A percentile compares a stretch with the other conserved stretches of the same genome.
Evolutionary conservation across 2,797 vertebrate genomes (phyloP).

Genomic region (Chaenodraco wilsoni): DNA sequence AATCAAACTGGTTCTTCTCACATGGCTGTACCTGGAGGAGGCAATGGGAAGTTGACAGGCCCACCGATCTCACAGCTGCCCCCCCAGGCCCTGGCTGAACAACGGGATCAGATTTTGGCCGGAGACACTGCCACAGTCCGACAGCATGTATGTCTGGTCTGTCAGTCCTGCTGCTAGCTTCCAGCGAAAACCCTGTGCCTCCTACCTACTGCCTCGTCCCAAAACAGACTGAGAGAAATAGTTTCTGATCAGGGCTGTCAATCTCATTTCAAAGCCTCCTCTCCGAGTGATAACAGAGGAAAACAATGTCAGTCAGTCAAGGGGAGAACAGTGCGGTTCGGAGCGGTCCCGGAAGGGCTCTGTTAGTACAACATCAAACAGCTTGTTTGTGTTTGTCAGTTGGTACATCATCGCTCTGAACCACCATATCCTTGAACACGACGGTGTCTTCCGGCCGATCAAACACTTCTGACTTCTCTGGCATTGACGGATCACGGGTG

Average conservation of each 20-base stretch:
- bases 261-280: slow-evolving; percentile 54
- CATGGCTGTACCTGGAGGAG: slow-evolving; percentile 48
- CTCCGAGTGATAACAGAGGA: slow-evolving; percentile 28
- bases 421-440: slow-evolving; percentile 16
- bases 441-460: slow-evolving; percentile 29
- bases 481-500: slow-evolving; percentile 3
- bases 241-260: slow-evolving; percentile 53
- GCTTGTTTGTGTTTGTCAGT: slow-evolving; percentile 55
- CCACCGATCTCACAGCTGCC: slow-evolving; percentile 40
- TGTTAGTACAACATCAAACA: slow-evolving; percentile 47
- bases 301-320: slow-evolving; percentile 35
- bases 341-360: slow-evolving; percentile 26
- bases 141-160: slow-evolving; percentile 47
- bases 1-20: slow-evolving; percentile 24
- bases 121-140: slow-evolving; percentile 38
- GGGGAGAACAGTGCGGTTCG: slow-evolving; percentile 22
- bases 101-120: slow-evolving; percentile 45
- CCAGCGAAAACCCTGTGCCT: slow-evolving; percentile 35
- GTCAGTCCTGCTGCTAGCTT: slow-evolving; percentile 54
- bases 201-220: slow-evolving; percentile 26
- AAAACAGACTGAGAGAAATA: slow-evolving; percentile 27
- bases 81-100: slow-evolving; percentile 43
- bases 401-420: slow-evolving; percentile 28
- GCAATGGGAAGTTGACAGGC: slow-evolving; percentile 55
- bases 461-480: slow-evolving; percentile 18